Conservation (phyloP, 2,113 vertebrate genomes). For the Corydoras maculifer region DNA sequence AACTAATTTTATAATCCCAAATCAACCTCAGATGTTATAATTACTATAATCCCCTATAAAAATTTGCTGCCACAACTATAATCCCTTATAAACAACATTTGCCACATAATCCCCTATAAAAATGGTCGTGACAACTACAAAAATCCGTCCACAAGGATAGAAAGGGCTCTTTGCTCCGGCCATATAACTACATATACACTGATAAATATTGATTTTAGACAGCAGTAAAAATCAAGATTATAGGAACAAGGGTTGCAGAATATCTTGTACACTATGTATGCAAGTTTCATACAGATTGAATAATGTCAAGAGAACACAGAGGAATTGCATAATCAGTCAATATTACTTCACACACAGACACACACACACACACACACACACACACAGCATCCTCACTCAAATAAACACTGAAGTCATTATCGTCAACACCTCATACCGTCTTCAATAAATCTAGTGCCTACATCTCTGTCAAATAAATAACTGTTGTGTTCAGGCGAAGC, state of each 20-base stretch:
- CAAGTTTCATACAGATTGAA: neutral
- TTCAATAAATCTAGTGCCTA: conserved; percentile 27
- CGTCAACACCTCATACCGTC: conserved; percentile 2
- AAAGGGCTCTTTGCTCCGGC: no score
- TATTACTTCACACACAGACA: conserved; percentile 10
- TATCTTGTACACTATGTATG: neutral
- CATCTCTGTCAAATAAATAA: conserved; percentile 15
- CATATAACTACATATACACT: no score
- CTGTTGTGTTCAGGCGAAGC: conserved; percentile 10
- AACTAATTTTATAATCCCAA: no score
- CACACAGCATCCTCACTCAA: neutral
- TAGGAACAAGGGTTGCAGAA: neutral
- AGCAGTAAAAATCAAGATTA: no score
- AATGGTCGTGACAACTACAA: no score
- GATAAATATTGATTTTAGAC: no score
- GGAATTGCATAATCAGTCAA: conserved; percentile 1
- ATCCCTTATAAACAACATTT: no score
- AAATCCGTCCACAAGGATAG: no score
- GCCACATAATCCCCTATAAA: no score
- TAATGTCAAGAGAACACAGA: neutral
- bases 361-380: neutral
- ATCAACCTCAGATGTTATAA: no score
- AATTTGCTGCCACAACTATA: no score
- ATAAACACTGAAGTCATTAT: conserved; percentile 24
- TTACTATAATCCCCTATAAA: no score